Base-by-base conservation (phyloP, 2,888 invertebrate genomes). In the Chrysodeixis includens region DNA sequence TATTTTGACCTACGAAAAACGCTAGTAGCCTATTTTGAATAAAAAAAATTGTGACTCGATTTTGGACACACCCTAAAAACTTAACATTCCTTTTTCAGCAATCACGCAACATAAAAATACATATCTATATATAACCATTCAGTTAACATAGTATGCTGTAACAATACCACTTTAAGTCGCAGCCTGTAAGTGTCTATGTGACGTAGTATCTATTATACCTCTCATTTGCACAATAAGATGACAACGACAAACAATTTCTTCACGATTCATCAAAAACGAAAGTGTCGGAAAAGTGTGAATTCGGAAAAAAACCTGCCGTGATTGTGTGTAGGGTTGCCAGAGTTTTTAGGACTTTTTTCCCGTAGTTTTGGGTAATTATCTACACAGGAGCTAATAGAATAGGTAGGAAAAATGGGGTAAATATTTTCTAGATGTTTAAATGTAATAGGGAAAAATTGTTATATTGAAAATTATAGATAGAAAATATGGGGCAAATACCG, bases 201-300 rank as follows among this genome's bases (percentile, higher is more conserved):
- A 66, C 60, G 74, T 77, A 32, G 62, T 67, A 53, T 57, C 58
- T 51, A 60, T 68, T 64, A 64, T 63, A 62, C 71, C 71, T 75
- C 62, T 66, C 55, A 44, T 58, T 66, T 32, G 58, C 63, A 69
- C 52, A 62, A 44, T 55, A 76, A 63, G 81, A 78, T 76, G 75
- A 71, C 56, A 20, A 78, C 79, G 82, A 75, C 75, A 72, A 75
- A 76, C 80, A 82, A 26, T 75, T 74, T 74, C 77, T 83, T 83
- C 79, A 83, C 81, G 79, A 67, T 74, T 74, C 66, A 81, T 83
- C 80, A 86, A 90, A 90, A 92, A 86, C 83, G 92, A 92, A 92
- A 92, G 92, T 91, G 85, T 84, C 54, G 78, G 79, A 83, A 83
- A 83, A 85, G 85, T 84, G 87, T 82, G 79, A 86, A 89, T 86